These are phyloP conservation scores for Chrysotoxum bicinctum DNA, from an alignment of 2,888 invertebrate genomes.

Conservation along the genomic window DNA sequence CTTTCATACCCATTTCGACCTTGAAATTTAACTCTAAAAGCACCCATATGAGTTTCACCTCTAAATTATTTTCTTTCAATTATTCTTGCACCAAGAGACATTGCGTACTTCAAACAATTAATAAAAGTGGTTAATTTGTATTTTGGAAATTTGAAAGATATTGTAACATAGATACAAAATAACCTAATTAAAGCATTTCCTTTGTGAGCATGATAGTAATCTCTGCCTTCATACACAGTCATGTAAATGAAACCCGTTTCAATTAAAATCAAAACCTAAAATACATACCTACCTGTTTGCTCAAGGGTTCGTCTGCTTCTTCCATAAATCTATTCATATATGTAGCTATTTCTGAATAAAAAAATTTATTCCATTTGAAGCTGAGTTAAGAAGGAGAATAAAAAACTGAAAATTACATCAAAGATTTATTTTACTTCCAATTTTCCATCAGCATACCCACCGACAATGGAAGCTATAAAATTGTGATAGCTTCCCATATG, in stretches of 20 bases:
- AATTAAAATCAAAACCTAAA: constrained; percentile 12
- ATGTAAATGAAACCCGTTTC: not conserved
- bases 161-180: not conserved
- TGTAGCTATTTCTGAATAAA: constrained; percentile 1
- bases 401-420: constrained; percentile 23
- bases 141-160: too few relatives aligned
- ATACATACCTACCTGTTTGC: constrained; percentile 5
- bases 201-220: not conserved
- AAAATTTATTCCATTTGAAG: constrained; percentile 20
- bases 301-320: not conserved
- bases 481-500: constrained; percentile 38
- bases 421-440: constrained; percentile 28
- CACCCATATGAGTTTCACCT: too few relatives aligned
- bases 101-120: too few relatives aligned
- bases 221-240: not conserved
- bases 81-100: too few relatives aligned
- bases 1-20: too few relatives aligned
- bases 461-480: constrained; percentile 37
- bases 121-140: too few relatives aligned
- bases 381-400: not conserved
- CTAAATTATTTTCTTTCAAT: too few relatives aligned
- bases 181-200: not conserved
- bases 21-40: too few relatives aligned
- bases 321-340: not conserved
- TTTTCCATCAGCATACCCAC: constrained; percentile 15